These are phyloP conservation scores for Sebastes diploproa DNA, from an alignment of 2,797 vertebrate species.

Conservation along the genomic window DNA sequence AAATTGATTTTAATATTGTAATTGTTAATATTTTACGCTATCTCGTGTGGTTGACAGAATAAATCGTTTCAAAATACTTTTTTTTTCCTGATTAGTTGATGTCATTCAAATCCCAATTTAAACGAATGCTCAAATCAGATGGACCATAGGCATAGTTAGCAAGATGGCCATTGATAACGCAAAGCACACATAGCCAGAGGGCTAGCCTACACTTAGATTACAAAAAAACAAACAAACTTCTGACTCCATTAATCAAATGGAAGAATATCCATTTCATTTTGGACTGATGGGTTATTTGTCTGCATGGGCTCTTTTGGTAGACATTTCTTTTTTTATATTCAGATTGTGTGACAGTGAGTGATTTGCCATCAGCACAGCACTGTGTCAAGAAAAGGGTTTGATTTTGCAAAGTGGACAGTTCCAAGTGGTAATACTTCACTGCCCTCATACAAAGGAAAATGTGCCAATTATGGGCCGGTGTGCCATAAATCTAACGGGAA, in stretches of 20 bases:
- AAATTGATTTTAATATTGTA: not conserved
- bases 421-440: slow-evolving; percentile 7
- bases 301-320: not conserved
- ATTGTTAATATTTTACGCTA: not conserved
- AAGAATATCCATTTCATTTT: not conserved
- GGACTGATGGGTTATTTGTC: not conserved
- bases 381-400: slow-evolving; percentile 22
- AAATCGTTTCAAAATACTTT: not conserved
- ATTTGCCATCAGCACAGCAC: slow-evolving; percentile 17
- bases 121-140: not conserved
- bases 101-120: not conserved
- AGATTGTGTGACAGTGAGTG: slow-evolving; percentile 15
- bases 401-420: slow-evolving; percentile 21
- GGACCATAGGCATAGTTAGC: not conserved
- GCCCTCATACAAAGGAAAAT: not conserved
- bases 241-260: not conserved
- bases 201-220: not conserved
- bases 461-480: slow-evolving; percentile 15
- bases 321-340: not conserved
- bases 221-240: not conserved
- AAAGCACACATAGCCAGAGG: not conserved
- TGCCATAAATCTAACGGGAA: slow-evolving; percentile 34
- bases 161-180: not conserved
- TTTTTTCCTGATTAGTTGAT: not conserved
- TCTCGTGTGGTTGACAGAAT: not conserved